Base-by-base conservation (phyloP, 2,888 invertebrate genomes). In the Drosophila atroscutellata region DNA sequence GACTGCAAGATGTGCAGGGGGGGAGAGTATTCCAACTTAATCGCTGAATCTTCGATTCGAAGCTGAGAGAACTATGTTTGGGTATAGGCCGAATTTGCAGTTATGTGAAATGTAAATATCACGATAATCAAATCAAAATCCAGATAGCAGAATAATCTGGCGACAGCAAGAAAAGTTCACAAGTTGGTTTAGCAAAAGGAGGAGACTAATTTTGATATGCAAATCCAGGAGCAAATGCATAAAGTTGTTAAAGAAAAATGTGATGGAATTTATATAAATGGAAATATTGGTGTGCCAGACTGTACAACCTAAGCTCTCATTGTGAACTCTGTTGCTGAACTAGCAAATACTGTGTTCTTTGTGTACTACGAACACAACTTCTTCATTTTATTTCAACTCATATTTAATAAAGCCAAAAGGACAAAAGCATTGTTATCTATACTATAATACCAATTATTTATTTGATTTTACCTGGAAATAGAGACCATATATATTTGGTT, bases 31-130 rank as follows among this genome's bases (percentile, higher is more conserved):
- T 15, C 20, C 45, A 24, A 36, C 15, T n/a, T 7, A 28, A 26
- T 37, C 28, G 52, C 9, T 7, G 49, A 54, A 66, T 60, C 56
- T 60, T 67, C 32, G 50, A 55, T 45, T 15, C n/a, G 24, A 3
- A 15, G 50, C 36, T 36, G n/a, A 15, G 51, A 30, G 20, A 71
- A 64, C 39, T 73, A 74, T 61, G 34, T 47, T 62, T 32, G 28
- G 15, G 24, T 15, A 8, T 15, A 24, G 45, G 15, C 24, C 15
- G 15, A 47, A 18, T 50, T 34, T 52, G 50, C 51, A 26, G 30
- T 56, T 54, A 28, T 54, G 45, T 50, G 45, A 56, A 74, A 74
- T 65, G 60, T 68, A 70, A 80, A 74, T 67, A 69, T 59, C 28
- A 26, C 11, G 20, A 4, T 20, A 42, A 62, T 54, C 54, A 55